These are phyloP conservation scores for Drosophila punjabiensis DNA, from an alignment of 1,140 invertebrate genomes.

Conservation along the genomic window DNA sequence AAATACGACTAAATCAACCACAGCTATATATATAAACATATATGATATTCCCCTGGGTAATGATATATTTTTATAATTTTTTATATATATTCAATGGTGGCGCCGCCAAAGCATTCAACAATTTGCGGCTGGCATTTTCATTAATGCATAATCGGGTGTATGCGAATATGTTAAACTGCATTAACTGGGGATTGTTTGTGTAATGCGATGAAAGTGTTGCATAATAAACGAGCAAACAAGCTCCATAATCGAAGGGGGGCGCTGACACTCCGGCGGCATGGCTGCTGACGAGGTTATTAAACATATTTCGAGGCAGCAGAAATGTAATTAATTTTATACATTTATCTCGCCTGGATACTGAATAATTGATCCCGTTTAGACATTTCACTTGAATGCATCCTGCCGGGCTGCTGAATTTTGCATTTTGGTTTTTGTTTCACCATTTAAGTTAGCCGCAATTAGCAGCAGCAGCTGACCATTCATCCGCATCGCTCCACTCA, in stretches of 20 bases:
- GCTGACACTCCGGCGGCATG: neutral
- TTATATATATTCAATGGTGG: constrained; percentile 2
- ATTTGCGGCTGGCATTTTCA: constrained; percentile 62
- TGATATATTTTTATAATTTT: constrained; percentile 8
- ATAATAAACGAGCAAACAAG: constrained; percentile 58
- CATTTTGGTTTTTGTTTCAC: neutral
- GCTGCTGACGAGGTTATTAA: constrained; percentile 22
- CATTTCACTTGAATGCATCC: neutral
- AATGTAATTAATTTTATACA: constrained; percentile 52
- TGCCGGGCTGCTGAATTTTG: neutral
- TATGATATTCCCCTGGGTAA: neutral
- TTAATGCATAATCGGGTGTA: constrained; percentile 61
- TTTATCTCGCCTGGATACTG: constrained; percentile 32
- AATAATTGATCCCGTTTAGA: constrained; percentile 33
- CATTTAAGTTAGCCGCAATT: constrained; percentile 37
- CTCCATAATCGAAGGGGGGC: constrained; percentile 15
- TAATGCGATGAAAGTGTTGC: constrained; percentile 66
- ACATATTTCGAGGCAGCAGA: constrained; percentile 32
- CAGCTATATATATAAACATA: neutral
- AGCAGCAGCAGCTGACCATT: constrained; percentile 47
- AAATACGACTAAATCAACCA: neutral
- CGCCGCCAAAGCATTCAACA: constrained; percentile 38
- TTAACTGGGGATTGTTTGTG: constrained; percentile 56
- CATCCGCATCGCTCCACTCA: constrained; percentile 57
- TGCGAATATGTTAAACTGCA: constrained; percentile 61